Percentiles rank a stretch among this genome's conserved stretches.
Evolutionary conservation across 2,888 invertebrate genomes (phyloP).

Genomic region (Dynastes hyllus): DNA sequence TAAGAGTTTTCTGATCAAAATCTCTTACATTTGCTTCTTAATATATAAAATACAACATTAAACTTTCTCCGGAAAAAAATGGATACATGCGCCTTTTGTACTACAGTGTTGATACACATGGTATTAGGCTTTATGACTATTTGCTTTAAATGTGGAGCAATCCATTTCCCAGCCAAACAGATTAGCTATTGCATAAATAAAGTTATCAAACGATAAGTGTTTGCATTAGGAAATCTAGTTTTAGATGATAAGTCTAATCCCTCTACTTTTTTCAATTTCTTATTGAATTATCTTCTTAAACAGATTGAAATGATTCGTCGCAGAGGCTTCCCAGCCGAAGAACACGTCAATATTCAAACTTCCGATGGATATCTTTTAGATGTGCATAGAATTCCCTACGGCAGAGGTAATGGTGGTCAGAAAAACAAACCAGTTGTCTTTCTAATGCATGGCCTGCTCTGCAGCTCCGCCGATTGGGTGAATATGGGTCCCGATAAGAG

Average conservation of each 20-base stretch:
- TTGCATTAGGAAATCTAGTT: background rate
- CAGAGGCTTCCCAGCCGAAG: constrained; percentile 78
- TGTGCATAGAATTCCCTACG: constrained; percentile 82
- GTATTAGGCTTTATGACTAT: no score
- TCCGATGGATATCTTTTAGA: constrained; percentile 86
- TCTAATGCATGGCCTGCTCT: constrained; percentile 84
- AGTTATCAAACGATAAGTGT: background rate
- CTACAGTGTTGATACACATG: no score
- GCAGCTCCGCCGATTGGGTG: constrained; percentile 84
- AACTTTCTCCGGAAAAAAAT: no score
- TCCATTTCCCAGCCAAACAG: no score
- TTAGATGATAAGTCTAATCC: no score
- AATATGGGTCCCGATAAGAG: constrained; percentile 77
- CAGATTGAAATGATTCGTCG: constrained; percentile 49
- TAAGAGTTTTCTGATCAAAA: no score
- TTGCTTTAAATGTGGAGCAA: no score
- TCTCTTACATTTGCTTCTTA: no score
- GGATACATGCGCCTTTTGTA: no score
- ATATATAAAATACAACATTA: no score
- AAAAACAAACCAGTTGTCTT: constrained; percentile 73
- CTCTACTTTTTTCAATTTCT: no score
- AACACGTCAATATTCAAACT: constrained; percentile 76
- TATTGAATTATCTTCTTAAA: no score
- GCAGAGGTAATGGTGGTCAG: constrained; percentile 58
- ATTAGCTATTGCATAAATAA: background rate